These are phyloP conservation scores for Protosalanx chinensis DNA, from an alignment of 2,797 vertebrate species.

Conservation along the genomic window DNA sequence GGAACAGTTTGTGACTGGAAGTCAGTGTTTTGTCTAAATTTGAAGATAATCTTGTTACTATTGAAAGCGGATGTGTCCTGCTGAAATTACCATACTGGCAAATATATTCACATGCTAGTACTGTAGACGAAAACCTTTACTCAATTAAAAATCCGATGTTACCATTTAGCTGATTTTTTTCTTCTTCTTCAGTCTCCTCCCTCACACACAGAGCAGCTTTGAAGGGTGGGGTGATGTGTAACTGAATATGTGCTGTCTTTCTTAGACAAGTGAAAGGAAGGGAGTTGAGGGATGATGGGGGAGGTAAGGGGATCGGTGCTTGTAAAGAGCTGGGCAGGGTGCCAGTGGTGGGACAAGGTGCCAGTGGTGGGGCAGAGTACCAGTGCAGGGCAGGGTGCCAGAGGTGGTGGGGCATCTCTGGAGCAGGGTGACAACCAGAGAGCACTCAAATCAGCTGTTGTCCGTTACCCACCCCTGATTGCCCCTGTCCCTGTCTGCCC, in stretches of 20 bases:
- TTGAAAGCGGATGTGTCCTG: not conserved
- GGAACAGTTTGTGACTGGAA: not conserved
- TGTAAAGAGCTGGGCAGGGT: constrained; percentile 30
- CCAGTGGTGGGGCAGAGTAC: no score
- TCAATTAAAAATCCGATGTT: not conserved
- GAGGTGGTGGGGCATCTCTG: constrained; percentile 20
- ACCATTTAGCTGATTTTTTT: constrained; percentile 19
- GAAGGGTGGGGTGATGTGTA: constrained; percentile 43
- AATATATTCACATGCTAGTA: not conserved
- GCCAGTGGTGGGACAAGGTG: no score
- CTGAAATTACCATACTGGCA: not conserved
- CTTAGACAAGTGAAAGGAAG: constrained; percentile 41
- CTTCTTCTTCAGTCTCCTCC: constrained; percentile 14
- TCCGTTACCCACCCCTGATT: constrained; percentile 14
- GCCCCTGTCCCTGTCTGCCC: no score
- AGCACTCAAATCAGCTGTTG: constrained; percentile 21
- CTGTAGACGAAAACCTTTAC: constrained; percentile 4
- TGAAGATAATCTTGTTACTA: not conserved
- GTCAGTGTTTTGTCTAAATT: not conserved
- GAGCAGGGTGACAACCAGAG: constrained; percentile 27
- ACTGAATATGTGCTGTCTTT: constrained; percentile 52
- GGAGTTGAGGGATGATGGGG: constrained; percentile 17
- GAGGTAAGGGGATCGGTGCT: constrained; percentile 15
- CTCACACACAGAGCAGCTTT: constrained; percentile 11
- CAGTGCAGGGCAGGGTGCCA: no score